Evolutionary conservation across 2,888 invertebrate genomes (phyloP), one percentile per base, ranked within the genome.

Genomic region (Camponotus fellah): DNA sequence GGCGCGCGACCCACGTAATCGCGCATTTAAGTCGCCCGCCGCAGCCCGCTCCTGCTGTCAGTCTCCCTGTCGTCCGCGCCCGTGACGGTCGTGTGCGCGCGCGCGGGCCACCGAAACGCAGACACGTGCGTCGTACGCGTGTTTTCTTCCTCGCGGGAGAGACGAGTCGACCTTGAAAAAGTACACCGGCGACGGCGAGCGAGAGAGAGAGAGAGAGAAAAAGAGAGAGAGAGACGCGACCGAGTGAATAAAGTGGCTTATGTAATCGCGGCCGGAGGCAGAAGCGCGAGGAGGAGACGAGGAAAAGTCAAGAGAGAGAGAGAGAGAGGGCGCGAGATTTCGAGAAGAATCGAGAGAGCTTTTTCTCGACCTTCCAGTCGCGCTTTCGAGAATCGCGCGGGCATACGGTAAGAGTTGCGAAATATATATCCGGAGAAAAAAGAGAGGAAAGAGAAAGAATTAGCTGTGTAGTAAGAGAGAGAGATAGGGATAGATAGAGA

Each of bases 11-110:
- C 89, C 84, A 89, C 90, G 76, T 72, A 85, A 86, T 87, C 88
- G 89, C 86, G 90, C 89, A 91, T 91, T 91, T 90, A 89, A 91
- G 90, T 83, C 79, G 84, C 66, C 85, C 26, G 40, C 66, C 68
- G 60, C 81, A 66, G 68, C 46, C 75, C 84, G 75, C 34, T 49
- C 83, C 89, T n/a, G 37, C 77, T 91, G 91, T 89, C 91, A 91
- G 91, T 91, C 86, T 87, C 85, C 43, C 80, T 81, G 80, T 87
- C 62, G 87, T 53, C 40, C n/a, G 74, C 34, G 26, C 0, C 2
- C 2, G 60, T 4, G 14, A n/a, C 14, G 37, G 8, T 72, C 4
- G 17, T 26, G 72, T 37, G 26, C 10, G 34, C 2, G 9, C 37
- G 26, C 5, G 6, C 56, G 3, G 14, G 14, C 26, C 26, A 26